Evolutionary conservation across 64 coral and sea anemone species (phyloP).

Genomic region (Montipora efflorescens): DNA sequence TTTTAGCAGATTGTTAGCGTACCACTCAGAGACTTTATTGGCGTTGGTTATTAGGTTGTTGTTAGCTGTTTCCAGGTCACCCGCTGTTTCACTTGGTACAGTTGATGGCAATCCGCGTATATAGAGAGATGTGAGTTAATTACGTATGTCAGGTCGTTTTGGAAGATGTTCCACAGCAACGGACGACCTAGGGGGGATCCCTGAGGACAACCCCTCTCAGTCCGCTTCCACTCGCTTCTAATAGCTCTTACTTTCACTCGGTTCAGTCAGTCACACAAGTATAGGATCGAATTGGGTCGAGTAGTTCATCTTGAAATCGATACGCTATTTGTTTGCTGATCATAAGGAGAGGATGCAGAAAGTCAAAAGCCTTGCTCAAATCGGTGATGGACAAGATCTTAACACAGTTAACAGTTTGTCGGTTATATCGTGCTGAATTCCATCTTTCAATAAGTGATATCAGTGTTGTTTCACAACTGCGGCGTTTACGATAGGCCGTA

Average conservation of each 20-base stretch:
- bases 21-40: neutral
- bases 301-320: neutral
- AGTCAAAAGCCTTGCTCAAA: conserved; percentile 39
- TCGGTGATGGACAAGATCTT: conserved; percentile 24
- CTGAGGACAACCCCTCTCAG: too few species aligned
- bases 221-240: too few species aligned
- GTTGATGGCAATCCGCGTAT: too few species aligned
- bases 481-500: conserved; percentile 5
- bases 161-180: too few species aligned
- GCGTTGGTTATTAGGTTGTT: neutral
- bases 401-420: neutral
- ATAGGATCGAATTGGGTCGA: neutral
- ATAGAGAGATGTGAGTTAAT: too few species aligned
- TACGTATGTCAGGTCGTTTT: too few species aligned
- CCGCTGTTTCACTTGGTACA: too few species aligned
- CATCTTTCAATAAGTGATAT: conserved; percentile 25
- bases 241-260: neutral
- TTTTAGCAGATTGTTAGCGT: neutral
- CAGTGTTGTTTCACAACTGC: conserved; percentile 43
- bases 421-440: conserved; percentile 25
- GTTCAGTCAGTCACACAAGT: conserved; percentile 7
- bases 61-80: too few species aligned
- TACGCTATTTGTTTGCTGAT: neutral
- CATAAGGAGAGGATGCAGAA: neutral
- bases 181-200: too few species aligned